Conservation (phyloP, 2,888 invertebrate genomes). For the Platypus cylindrus region DNA sequence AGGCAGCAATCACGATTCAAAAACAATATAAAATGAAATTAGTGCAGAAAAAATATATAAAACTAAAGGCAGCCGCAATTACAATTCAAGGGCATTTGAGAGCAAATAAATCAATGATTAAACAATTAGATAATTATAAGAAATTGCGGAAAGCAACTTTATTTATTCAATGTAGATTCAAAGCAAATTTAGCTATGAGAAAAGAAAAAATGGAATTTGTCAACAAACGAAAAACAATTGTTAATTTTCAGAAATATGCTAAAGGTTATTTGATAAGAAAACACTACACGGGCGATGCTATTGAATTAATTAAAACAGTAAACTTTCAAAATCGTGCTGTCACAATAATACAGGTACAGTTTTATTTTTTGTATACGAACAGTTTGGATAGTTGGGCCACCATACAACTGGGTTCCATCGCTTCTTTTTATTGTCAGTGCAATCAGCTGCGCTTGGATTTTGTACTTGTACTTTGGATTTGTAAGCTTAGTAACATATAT, state of each 20-base stretch:
- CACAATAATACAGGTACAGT: slow-evolving; percentile 47
- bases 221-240: slow-evolving; percentile 22
- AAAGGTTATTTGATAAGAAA: slow-evolving; percentile 22
- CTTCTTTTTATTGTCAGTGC: too few relatives aligned
- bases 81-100: slow-evolving; percentile 9
- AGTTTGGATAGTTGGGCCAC: background rate
- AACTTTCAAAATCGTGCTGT: slow-evolving; percentile 40
- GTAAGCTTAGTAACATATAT: too few relatives aligned
- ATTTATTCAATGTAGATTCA: slow-evolving; percentile 36
- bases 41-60: slow-evolving; percentile 20
- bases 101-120: slow-evolving; percentile 27
- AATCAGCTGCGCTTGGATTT: too few relatives aligned
- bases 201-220: slow-evolving; percentile 19
- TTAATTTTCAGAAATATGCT: slow-evolving; percentile 33
- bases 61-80: slow-evolving; percentile 5
- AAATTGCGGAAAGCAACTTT: slow-evolving; percentile 30
- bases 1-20: slow-evolving; percentile 14
- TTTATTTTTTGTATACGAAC: slow-evolving; percentile 3
- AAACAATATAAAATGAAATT: slow-evolving; percentile 27
- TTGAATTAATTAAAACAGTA: slow-evolving; percentile 33
- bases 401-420: too few relatives aligned
- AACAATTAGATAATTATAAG: slow-evolving; percentile 31
- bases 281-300: slow-evolving; percentile 23
- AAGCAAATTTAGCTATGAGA: slow-evolving; percentile 22
- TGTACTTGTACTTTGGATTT: too few relatives aligned